phyloP scores from a whole-genome alignment of 2,797 vertebrate genomes.

The Columba guinea region DNA sequence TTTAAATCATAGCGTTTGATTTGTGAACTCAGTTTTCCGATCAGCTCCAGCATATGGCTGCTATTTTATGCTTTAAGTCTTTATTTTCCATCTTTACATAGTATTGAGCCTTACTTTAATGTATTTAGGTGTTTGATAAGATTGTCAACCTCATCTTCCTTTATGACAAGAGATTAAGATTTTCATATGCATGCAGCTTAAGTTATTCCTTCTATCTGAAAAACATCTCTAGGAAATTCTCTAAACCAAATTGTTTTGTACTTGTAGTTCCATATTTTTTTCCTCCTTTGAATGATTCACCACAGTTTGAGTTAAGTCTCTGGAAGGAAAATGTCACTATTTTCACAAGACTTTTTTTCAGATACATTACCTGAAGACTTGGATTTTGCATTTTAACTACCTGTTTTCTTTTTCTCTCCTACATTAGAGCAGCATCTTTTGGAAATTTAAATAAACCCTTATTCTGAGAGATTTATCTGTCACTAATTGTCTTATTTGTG shows the following conservation, averaged over 20 bases:
- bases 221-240: not conserved
- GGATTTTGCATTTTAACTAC: not conserved
- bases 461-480: not conserved
- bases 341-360: not conserved
- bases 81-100: not conserved
- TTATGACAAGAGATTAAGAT: not conserved
- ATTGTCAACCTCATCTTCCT: not conserved
- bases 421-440: not conserved
- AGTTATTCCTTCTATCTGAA: not conserved
- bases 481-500: not conserved
- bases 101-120: not conserved
- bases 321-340: not conserved
- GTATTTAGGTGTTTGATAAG: not conserved
- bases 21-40: not conserved
- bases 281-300: not conserved
- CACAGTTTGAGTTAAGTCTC: not conserved
- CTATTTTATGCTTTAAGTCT: not conserved
- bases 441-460: not conserved
- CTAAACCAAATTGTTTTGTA: not conserved
- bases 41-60: not conserved
- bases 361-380: not conserved
- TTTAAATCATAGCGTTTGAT: not conserved
- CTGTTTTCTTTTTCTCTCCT: not conserved
- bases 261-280: not conserved
- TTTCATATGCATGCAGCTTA: not conserved